Evolutionary conservation across 2,888 invertebrate species (phyloP).

Genomic region (Lepidocyrtinus sp.): DNA sequence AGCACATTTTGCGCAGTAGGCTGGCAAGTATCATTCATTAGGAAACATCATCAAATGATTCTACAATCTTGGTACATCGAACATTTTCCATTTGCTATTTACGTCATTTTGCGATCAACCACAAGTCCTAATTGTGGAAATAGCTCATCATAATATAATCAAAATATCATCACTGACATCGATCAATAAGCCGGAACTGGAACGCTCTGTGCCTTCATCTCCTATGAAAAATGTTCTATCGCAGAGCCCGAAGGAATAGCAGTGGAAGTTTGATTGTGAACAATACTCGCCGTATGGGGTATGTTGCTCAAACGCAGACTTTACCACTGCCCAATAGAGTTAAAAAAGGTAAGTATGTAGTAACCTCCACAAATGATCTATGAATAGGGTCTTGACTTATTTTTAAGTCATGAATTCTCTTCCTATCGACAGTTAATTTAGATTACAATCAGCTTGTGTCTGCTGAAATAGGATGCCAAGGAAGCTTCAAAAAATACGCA

Average conservation of each 20-base stretch:
- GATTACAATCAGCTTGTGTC: background rate
- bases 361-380: no score
- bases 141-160: slow-evolving; percentile 21
- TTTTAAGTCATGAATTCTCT: background rate
- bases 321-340: background rate
- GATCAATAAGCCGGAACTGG: background rate
- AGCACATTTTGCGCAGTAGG: no score
- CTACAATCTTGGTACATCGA: background rate
- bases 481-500: background rate
- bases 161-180: background rate
- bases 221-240: slow-evolving; percentile 12
- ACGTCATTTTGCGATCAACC: slow-evolving; percentile 3
- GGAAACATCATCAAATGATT: background rate
- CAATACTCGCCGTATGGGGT: slow-evolving; percentile 33
- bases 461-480: background rate
- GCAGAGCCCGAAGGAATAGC: slow-evolving; percentile 37
- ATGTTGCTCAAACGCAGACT: background rate
- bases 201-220: background rate
- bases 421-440: background rate
- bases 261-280: slow-evolving; percentile 32
- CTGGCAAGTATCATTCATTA: background rate
- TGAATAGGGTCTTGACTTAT: background rate
- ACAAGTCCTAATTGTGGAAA: slow-evolving; percentile 39
- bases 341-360: background rate
- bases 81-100: slow-evolving; percentile 15